Evolutionary conservation across 2,888 invertebrate species (phyloP), one percentile per base, ranked within the genome.

Genomic region (Pristionchus fissidentatus): DNA sequence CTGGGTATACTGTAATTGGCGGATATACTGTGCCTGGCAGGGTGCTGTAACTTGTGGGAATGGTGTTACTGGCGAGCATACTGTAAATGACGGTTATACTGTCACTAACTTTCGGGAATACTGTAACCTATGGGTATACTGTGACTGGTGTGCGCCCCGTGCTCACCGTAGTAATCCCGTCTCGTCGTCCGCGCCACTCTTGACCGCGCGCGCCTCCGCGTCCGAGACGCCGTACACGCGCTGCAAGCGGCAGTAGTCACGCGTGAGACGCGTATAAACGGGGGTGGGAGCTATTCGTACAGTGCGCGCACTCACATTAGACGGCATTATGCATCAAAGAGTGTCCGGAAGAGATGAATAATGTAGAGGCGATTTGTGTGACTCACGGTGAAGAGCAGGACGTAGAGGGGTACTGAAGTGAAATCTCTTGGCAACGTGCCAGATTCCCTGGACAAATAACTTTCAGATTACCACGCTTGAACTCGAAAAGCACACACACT

Each of bases 211-310:
- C 66, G 66, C 66, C 66, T 66, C 66, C 22, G 66, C 66, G 7
- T 66, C 66, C 19, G 66, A 66, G 4, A 66, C 66, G 38, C 66
- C 66, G 66, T 66, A 66, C 38, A 66, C 66, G 66, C 66, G 66
- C 66, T 66, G 66, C 35, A 66, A 38, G 38, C 38, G 66, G 15
- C 19, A 22, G 8, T n/a, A n/a, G 4, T 38, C 15, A 32, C 32
- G 10, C 10, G 32, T 15, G 32, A n/a, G n/a, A n/a, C n/a, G n/a
- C n/a, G n/a, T n/a, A n/a, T n/a, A n/a, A n/a, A n/a, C n/a, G n/a
- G n/a, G n/a, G n/a, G n/a, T n/a, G n/a, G n/a, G n/a, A n/a, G n/a
- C 29, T 7, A 66, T n/a, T 66, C 19, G 66, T 38, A 38, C 4
- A 66, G 66, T 22, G n/a, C n/a, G n/a, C n/a, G 22, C 3, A 55